These are phyloP conservation scores for Geotrupes spiniger DNA, from an alignment of 2,888 invertebrate species.

Conservation along the genomic window DNA sequence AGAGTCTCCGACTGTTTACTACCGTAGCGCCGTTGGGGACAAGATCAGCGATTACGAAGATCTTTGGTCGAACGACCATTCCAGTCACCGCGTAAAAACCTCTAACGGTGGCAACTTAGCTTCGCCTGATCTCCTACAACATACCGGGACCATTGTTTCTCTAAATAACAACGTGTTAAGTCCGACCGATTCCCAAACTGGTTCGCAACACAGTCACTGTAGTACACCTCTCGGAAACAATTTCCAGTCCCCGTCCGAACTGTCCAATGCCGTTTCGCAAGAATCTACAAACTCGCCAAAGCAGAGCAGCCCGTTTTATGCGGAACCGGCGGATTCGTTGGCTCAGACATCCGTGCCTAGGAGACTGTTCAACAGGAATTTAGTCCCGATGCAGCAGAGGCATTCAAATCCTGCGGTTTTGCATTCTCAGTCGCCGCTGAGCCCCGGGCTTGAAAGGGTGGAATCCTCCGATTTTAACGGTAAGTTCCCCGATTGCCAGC, in stretches of 20 bases:
- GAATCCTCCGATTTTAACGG: slow-evolving; percentile 46
- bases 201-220: slow-evolving; percentile 38
- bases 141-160: slow-evolving; percentile 58
- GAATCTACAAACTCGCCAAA: slow-evolving; percentile 49
- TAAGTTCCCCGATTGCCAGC: slow-evolving; percentile 22
- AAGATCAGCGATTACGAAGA: slow-evolving; percentile 95
- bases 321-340: slow-evolving; percentile 84
- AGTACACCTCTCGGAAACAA: slow-evolving; percentile 36
- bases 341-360: slow-evolving; percentile 52
- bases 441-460: slow-evolving; percentile 47
- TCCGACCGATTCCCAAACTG: slow-evolving; percentile 41
- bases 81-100: slow-evolving; percentile 32
- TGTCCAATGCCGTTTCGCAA: slow-evolving; percentile 2
- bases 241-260: slow-evolving; percentile 14
- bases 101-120: slow-evolving; percentile 22
- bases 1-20: slow-evolving; percentile 79
- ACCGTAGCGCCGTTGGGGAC: slow-evolving; percentile 82
- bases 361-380: slow-evolving; percentile 36
- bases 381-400: slow-evolving; percentile 45
- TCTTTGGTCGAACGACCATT: slow-evolving; percentile 72
- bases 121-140: slow-evolving; percentile 46
- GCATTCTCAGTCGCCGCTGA: slow-evolving; percentile 39
- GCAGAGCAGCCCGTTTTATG: slow-evolving; percentile 83
- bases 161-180: slow-evolving; percentile 52
- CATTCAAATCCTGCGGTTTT: slow-evolving; percentile 53